Evolutionary conservation across 2,888 invertebrate species (phyloP), one percentile per base, ranked within the genome.

Genomic region (Mimumesa dahlbomi): DNA sequence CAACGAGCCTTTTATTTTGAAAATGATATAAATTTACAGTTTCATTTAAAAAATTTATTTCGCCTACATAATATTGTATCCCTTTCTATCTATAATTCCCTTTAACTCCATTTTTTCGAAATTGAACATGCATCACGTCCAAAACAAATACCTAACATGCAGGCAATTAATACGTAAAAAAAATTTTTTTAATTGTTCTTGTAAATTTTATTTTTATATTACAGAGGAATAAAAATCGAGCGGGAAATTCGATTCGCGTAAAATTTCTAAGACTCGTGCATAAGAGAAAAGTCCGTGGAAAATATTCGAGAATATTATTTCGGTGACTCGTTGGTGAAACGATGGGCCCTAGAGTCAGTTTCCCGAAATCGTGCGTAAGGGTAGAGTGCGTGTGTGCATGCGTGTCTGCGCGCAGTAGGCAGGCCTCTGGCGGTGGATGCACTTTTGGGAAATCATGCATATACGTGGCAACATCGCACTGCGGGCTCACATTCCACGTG

Each of bases 391-490:
- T 18, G 68, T 13, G 49, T 56, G 61, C 40, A 22, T n/a, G 61
- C 53, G 57, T 40, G 43, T 53, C 14, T 31, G 45, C 56, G 56
- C 40, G 34, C 63, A 57, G 50, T 38, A 25, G 48, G 52, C 42
- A 25, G 48, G 52, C 45, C 63, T 40, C 61, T 45, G 64, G 43
- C 72, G 63, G 43, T 73, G 63, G 77, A 82, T 82, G 82, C 82
- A 83, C 77, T 82, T 82, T 82, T 78, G 71, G 76, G 70, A 82
- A 82, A 82, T 76, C 78, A 74, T 79, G 76, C 77, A 80, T 75
- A 82, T 68, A 82, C 66, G 82, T 82, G 82, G 82, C 82, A 82
- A 82, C 82, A 72, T 72, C 76, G 82, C 82, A 49, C 61, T 42
- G 43, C 58, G 65, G 67, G 66, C 75, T 79, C 54, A 62, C 82